Percentiles rank a stretch among this genome's conserved stretches.
phyloP scores from a whole-genome alignment of 2,113 vertebrate species.

The Dromaius novaehollandiae region DNA sequence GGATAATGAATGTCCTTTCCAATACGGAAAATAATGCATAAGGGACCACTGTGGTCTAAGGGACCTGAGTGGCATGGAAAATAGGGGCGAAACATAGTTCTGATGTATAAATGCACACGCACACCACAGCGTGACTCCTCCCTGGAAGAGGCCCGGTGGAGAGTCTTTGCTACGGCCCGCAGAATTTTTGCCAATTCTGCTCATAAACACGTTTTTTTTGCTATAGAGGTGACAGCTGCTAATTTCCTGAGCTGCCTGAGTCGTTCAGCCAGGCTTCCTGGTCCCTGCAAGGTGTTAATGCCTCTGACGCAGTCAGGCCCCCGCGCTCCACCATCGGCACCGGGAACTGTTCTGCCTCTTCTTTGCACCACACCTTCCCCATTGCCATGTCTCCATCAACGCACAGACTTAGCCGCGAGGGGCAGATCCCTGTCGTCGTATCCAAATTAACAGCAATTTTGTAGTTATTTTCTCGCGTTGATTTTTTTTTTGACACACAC shows the following conservation, averaged over 20 bases:
- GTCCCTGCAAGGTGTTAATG: not conserved
- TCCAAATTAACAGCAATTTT: not conserved
- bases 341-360: too few relatives aligned
- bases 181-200: not conserved
- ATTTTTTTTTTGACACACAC: not conserved
- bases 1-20: not conserved
- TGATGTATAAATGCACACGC: too few relatives aligned
- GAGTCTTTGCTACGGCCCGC: not conserved
- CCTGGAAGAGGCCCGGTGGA: not conserved
- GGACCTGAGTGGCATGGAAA: not conserved
- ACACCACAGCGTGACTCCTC: not conserved
- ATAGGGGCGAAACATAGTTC: not conserved
- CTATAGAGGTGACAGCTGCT: not conserved
- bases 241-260: not conserved
- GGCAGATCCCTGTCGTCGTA: not conserved
- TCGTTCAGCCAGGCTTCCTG: not conserved
- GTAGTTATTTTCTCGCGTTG: not conserved
- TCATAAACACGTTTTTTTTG: too few relatives aligned
- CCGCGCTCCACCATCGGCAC: not conserved
- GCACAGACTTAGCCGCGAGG: not conserved
- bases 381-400: not conserved
- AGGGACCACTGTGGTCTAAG: not conserved
- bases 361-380: fast-evolving
- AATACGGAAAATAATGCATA: not conserved
- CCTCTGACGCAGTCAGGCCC: not conserved